These are phyloP conservation scores for Pyrgilauda ruficollis DNA, from an alignment of 2,113 vertebrate genomes.

Conservation along the genomic window DNA sequence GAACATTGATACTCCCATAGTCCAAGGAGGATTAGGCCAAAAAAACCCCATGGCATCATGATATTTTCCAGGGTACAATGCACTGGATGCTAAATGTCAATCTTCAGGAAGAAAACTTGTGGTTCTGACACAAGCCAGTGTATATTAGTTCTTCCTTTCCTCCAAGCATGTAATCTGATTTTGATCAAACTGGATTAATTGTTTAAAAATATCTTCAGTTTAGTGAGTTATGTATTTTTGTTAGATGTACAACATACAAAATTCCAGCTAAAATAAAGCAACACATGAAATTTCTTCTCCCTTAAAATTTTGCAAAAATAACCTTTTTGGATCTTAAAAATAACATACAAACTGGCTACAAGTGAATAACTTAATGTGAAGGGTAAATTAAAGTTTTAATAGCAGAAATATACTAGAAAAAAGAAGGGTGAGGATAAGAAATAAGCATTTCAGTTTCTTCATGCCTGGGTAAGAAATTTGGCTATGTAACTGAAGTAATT, in stretches of 20 bases:
- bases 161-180: neutral
- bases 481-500: constrained; percentile 58
- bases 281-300: neutral
- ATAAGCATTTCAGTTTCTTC: constrained; percentile 64
- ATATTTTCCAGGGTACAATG: neutral
- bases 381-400: constrained; percentile 13
- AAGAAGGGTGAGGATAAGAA: neutral
- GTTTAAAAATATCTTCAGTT: neutral
- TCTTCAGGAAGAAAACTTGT: neutral
- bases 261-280: constrained; percentile 32
- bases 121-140: neutral
- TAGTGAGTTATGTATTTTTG: neutral
- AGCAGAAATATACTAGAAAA: neutral
- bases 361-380: constrained; percentile 20
- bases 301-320: constrained; percentile 8
- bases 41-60: neutral
- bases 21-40: neutral
- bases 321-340: constrained; percentile 14
- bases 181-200: neutral
- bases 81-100: neutral
- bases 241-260: neutral
- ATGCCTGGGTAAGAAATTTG: constrained; percentile 75
- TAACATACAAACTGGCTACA: neutral
- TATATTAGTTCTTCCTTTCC: neutral
- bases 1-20: neutral